A percentile compares a stretch with the other conserved stretches of the same genome.
Conservation (phyloP, 1,140 invertebrate species). For the Alviniconcha marisindica region DNA sequence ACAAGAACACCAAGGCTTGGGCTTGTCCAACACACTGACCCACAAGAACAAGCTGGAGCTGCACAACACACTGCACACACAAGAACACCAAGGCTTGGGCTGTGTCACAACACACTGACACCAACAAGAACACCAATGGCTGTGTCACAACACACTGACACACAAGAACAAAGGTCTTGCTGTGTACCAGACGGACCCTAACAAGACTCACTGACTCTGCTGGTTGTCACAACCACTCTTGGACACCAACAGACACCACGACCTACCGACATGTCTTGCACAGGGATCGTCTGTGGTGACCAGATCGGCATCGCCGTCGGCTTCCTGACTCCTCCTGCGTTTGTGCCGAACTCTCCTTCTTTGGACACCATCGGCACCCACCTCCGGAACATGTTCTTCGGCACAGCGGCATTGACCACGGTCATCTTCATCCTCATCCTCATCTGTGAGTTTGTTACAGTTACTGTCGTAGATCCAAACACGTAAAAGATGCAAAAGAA, state of each 20-base stretch:
- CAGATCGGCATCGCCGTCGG: slow-evolving; percentile 93
- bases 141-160: too few relatives aligned
- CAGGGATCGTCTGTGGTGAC: slow-evolving; percentile 39
- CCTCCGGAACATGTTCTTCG: slow-evolving; percentile 88
- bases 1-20: too few relatives aligned
- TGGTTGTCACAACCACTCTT: not conserved
- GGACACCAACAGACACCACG: not conserved
- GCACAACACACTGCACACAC: too few relatives aligned
- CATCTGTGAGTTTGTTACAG: slow-evolving; percentile 36
- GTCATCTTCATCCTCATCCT: slow-evolving; percentile 82
- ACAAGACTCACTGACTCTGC: not conserved
- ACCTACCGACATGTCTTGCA: not conserved
- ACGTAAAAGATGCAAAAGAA: too few relatives aligned
- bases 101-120: too few relatives aligned
- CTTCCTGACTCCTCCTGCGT: slow-evolving; percentile 90
- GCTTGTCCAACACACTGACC: too few relatives aligned
- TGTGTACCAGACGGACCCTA: too few relatives aligned
- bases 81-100: too few relatives aligned
- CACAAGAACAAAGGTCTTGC: too few relatives aligned
- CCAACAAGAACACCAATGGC: too few relatives aligned
- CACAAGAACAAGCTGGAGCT: too few relatives aligned
- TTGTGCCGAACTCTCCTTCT: slow-evolving; percentile 80
- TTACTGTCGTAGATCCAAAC: too few relatives aligned
- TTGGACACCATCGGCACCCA: slow-evolving; percentile 81
- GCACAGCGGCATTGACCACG: slow-evolving; percentile 85